Conservation (phyloP, 2,113 vertebrate genomes). For the Ariopsis seemanni region DNA sequence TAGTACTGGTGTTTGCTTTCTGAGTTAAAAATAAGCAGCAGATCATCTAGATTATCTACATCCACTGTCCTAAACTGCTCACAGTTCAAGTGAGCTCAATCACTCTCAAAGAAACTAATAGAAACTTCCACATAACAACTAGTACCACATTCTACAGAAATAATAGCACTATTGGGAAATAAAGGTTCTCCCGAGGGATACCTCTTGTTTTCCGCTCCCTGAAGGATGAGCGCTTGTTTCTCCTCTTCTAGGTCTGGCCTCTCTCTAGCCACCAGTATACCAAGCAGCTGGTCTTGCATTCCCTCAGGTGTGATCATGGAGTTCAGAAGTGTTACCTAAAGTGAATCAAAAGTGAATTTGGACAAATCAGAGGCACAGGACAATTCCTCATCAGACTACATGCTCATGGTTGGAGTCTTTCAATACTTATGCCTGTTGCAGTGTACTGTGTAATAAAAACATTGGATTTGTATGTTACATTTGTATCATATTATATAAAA, state of each 20-base stretch:
- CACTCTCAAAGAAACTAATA: background rate
- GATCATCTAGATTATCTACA: background rate
- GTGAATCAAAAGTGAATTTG: conserved; percentile 7
- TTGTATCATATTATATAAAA: no score
- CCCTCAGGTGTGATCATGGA: conserved; percentile 91
- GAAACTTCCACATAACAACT: background rate
- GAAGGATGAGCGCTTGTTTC: conserved; percentile 86
- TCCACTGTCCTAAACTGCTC: background rate
- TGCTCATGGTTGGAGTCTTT: no score
- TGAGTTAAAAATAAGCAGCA: background rate
- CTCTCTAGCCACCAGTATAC: conserved; percentile 86
- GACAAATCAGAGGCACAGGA: background rate
- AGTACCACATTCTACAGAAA: background rate
- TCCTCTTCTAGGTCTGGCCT: conserved; percentile 89
- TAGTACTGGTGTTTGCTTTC: no score
- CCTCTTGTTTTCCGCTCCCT: conserved; percentile 91
- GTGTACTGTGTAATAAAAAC: no score
- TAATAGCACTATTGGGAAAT: background rate
- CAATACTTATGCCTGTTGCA: no score
- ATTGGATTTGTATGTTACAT: no score
- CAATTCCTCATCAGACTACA: background rate
- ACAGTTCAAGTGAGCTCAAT: background rate
- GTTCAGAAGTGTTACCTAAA: conserved; percentile 86
- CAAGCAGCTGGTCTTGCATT: conserved; percentile 89
- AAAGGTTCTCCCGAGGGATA: conserved; percentile 50